Evolutionary conservation across 1,140 invertebrate genomes (phyloP).

Genomic region (Rhagoletis pomonella): DNA sequence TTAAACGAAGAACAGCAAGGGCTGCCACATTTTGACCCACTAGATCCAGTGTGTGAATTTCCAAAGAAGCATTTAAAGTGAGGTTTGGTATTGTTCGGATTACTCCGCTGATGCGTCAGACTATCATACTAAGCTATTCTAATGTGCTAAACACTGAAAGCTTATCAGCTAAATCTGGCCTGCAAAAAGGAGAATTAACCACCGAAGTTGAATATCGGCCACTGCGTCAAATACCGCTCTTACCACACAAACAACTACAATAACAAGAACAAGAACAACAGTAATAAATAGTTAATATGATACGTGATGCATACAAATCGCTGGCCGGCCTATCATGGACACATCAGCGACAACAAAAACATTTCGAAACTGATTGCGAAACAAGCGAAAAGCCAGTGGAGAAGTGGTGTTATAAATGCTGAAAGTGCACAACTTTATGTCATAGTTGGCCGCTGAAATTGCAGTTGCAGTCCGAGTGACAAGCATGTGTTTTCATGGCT

Average conservation of each 20-base stretch:
- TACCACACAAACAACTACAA: slow-evolving; percentile 29
- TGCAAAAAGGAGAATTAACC: no score
- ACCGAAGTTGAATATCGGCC: slow-evolving; percentile 27
- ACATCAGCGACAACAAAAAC: not conserved
- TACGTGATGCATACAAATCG: slow-evolving; percentile 44
- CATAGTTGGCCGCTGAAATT: no score
- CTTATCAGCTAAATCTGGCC: not conserved
- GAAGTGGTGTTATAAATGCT: not conserved
- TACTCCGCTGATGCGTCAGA: no score
- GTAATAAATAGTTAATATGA: slow-evolving; percentile 30
- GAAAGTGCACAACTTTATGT: no score
- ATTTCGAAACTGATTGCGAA: not conserved
- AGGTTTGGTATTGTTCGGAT: no score
- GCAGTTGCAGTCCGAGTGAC: not conserved
- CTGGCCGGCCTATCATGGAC: slow-evolving; percentile 28
- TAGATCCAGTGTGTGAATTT: no score
- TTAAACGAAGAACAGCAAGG: no score
- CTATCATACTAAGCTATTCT: no score
- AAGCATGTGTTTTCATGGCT: slow-evolving; percentile 10
- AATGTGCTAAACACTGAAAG: no score
- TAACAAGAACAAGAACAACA: slow-evolving; percentile 19
- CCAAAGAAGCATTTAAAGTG: no score
- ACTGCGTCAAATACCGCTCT: slow-evolving; percentile 43
- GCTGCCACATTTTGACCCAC: no score
- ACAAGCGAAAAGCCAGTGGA: not conserved